These are phyloP conservation scores for Synanthedon formicaeformis DNA, from an alignment of 2,888 invertebrate species.

Conservation along the genomic window DNA sequence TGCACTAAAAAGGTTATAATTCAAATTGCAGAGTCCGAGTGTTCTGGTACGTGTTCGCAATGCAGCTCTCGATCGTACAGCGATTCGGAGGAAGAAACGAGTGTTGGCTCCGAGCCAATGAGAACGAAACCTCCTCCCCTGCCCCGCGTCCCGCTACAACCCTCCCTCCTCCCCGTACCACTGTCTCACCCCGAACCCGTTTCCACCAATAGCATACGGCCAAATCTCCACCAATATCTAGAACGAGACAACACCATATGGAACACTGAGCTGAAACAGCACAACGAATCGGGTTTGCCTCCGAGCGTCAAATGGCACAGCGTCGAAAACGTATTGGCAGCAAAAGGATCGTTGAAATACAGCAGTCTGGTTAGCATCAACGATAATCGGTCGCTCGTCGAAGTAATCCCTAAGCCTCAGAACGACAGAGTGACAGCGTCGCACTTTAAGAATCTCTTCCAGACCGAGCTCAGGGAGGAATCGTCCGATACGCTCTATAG, in stretches of 20 bases:
- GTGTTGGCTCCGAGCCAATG: slow-evolving; percentile 21
- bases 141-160: slow-evolving; percentile 23
- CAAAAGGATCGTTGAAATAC: slow-evolving; percentile 11
- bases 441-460: slow-evolving; percentile 41
- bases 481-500: slow-evolving; percentile 31
- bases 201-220: slow-evolving; percentile 46
- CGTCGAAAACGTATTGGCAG: slow-evolving; percentile 24
- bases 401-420: slow-evolving; percentile 27
- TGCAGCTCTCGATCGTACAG: slow-evolving; percentile 57
- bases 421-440: slow-evolving; percentile 25
- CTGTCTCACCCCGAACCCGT: slow-evolving; percentile 31
- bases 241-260: slow-evolving; percentile 57
- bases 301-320: slow-evolving; percentile 41
- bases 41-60: slow-evolving; percentile 79
- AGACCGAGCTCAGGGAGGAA: slow-evolving; percentile 41
- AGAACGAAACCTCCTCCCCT: slow-evolving; percentile 42
- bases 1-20: not conserved
- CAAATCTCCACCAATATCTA: slow-evolving; percentile 54
- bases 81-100: slow-evolving; percentile 35
- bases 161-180: slow-evolving; percentile 38
- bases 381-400: slow-evolving; percentile 22
- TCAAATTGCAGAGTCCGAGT: slow-evolving; percentile 71
- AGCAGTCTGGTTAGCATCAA: slow-evolving; percentile 17
- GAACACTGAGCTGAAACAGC: slow-evolving; percentile 36
- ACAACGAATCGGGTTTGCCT: slow-evolving; percentile 27